Conservation (phyloP, 2,888 invertebrate species). For the Cylloceria caligata region DNA sequence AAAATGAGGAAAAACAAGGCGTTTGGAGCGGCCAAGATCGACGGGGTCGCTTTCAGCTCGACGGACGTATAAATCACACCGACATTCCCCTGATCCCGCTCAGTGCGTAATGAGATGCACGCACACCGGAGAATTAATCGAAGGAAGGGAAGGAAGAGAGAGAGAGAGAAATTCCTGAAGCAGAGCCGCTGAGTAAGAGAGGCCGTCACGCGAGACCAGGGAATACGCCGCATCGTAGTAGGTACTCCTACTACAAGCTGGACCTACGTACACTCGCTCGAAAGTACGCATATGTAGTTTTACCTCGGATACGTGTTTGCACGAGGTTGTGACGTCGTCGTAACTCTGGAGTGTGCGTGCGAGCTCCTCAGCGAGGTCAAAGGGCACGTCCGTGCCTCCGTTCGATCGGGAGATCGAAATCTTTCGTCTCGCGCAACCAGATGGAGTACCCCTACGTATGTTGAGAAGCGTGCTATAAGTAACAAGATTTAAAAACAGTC, state of each 20-base stretch:
- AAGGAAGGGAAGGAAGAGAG: constrained; percentile 30
- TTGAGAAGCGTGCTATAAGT: not conserved
- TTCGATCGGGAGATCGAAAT: constrained; percentile 24
- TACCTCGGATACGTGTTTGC: not conserved
- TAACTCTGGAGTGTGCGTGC: not conserved
- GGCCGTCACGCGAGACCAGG: constrained; percentile 48
- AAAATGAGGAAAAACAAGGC: constrained; percentile 12
- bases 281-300: not conserved
- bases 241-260: not conserved
- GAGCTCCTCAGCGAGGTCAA: constrained; percentile 1
- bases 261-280: not conserved
- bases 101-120: constrained; percentile 53
- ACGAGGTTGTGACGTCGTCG: constrained; percentile 11
- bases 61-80: constrained; percentile 62
- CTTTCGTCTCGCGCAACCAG: not conserved
- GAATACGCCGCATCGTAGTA: constrained; percentile 7
- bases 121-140: constrained; percentile 53
- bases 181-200: constrained; percentile 32
- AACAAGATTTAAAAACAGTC: not conserved
- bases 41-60: constrained; percentile 36
- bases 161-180: constrained; percentile 55
- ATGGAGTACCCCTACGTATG: not conserved
- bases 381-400: constrained; percentile 23
- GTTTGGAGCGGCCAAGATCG: constrained; percentile 22
- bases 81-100: constrained; percentile 43